Conservation (phyloP, 2,888 invertebrate species). For the Bombylius major region DNA sequence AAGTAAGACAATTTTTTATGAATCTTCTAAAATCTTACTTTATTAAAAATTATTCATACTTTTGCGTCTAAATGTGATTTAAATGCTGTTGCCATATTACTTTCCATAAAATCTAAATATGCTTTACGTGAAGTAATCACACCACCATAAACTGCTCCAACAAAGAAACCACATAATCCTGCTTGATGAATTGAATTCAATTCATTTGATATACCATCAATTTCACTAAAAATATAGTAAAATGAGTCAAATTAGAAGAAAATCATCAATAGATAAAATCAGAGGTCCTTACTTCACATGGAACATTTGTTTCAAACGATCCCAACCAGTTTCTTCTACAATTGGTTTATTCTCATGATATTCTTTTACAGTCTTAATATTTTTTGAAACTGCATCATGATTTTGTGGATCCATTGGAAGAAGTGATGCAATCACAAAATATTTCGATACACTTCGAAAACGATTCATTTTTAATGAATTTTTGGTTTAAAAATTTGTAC, state of each 20-base stretch:
- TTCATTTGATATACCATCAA: conserved; percentile 49
- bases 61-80: conserved; percentile 53
- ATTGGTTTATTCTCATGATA: neutral
- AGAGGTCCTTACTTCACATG: conserved; percentile 26
- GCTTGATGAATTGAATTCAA: conserved; percentile 47
- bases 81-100: conserved; percentile 60
- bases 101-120: conserved; percentile 55
- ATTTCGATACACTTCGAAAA: neutral
- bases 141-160: conserved; percentile 55
- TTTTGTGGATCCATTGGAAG: neutral
- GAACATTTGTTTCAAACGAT: conserved; percentile 31
- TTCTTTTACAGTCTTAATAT: neutral
- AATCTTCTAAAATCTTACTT: neutral
- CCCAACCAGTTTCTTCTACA: conserved; percentile 27
- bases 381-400: conserved; percentile 1
- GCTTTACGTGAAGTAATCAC: conserved; percentile 45
- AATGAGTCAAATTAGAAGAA: too few relatives aligned
- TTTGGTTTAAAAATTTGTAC: too few relatives aligned
- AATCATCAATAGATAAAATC: neutral
- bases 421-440: neutral
- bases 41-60: conserved; percentile 32
- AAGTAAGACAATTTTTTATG: neutral
- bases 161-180: conserved; percentile 43
- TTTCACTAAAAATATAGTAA: conserved; percentile 43
- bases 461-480: too few relatives aligned